phyloP scores from a whole-genome alignment of 2,113 vertebrate genomes.

The Rhodinocichla rosea region DNA sequence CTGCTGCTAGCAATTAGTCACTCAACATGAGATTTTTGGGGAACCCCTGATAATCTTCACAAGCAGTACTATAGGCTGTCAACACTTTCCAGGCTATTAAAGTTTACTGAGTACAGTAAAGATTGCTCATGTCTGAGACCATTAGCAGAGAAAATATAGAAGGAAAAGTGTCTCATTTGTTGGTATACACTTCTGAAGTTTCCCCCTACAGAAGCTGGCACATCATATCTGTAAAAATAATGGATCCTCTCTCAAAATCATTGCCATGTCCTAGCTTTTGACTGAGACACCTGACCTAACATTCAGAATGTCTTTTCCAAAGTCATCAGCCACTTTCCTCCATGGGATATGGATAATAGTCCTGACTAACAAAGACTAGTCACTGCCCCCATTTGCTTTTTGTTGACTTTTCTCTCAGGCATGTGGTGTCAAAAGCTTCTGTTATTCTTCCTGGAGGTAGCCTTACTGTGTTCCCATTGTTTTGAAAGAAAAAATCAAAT shows the following conservation, averaged over 20 bases:
- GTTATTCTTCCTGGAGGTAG: background rate
- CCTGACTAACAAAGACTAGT: background rate
- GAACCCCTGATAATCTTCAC: background rate
- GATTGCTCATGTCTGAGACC: background rate
- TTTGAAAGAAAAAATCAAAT: background rate
- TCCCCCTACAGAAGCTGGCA: background rate
- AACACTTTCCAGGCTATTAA: background rate
- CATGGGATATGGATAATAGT: background rate
- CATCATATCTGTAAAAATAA: background rate
- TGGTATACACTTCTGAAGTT: background rate
- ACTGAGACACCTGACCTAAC: background rate
- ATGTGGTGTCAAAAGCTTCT: background rate
- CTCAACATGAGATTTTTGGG: background rate
- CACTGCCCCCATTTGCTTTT: background rate
- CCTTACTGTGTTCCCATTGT: background rate
- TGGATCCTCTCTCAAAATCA: background rate
- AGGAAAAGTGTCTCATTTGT: background rate
- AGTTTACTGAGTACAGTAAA: background rate
- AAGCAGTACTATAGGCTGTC: background rate
- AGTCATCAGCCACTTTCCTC: background rate
- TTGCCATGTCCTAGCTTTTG: background rate
- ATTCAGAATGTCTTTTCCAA: background rate
- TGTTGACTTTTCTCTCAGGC: background rate
- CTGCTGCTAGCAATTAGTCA: background rate
- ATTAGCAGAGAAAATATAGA: background rate